Evolutionary conservation across 1,140 invertebrate genomes (phyloP).

Genomic region (Panulirus ornatus): DNA sequence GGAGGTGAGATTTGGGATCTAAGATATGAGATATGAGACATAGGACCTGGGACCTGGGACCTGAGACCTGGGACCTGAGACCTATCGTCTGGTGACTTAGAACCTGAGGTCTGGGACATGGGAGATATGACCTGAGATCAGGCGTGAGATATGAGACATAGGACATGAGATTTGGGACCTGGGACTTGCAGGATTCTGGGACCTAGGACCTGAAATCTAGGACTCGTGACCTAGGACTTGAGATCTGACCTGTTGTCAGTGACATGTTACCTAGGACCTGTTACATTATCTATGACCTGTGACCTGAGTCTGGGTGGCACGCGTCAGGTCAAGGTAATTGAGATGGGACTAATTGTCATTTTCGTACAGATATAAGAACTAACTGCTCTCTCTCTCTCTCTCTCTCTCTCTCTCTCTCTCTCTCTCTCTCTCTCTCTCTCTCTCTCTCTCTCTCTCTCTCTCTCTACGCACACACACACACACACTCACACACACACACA

Average conservation of each 20-base stretch:
- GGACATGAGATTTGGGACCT: too few species aligned
- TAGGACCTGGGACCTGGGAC: too few species aligned
- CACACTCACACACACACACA: not conserved
- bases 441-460: slow-evolving; percentile 17
- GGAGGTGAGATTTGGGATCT: too few species aligned
- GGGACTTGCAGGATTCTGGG: not conserved
- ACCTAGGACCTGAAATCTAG: not conserved
- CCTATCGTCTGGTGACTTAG: too few species aligned
- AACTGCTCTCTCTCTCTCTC: slow-evolving; percentile 6
- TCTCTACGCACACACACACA: not conserved
- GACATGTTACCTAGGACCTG: not conserved
- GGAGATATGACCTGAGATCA: too few species aligned
- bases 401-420: slow-evolving; percentile 26
- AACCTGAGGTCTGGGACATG: too few species aligned
- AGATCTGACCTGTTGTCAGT: not conserved
- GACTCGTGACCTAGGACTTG: not conserved
- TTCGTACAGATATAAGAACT: not conserved
- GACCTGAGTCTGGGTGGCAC: not conserved
- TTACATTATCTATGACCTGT: not conserved
- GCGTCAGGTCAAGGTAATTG: not conserved
- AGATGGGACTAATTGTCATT: not conserved
- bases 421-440: slow-evolving; percentile 16
- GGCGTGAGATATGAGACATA: too few species aligned
- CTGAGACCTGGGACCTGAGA: too few species aligned
- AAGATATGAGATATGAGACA: too few species aligned